A percentile compares a stretch with the other conserved stretches of the same genome.
phyloP scores from a whole-genome alignment of 2,797 vertebrate species.

The Etheostoma perlongum region DNA sequence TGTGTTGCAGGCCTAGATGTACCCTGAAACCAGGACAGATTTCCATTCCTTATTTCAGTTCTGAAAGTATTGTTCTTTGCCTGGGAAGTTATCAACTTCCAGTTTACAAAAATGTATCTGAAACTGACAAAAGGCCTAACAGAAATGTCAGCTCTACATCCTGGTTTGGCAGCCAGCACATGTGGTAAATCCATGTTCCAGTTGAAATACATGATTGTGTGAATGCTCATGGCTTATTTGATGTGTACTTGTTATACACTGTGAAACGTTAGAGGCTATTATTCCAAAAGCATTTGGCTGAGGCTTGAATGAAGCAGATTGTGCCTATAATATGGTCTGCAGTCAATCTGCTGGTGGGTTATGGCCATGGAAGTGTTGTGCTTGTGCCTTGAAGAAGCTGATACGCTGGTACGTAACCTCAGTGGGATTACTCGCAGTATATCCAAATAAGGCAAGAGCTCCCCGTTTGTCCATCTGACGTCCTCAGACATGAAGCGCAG shows the following conservation, averaged over 20 bases:
- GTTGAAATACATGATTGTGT: conserved; percentile 35
- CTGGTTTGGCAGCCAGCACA: conserved; percentile 24
- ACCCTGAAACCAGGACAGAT: conserved; percentile 17
- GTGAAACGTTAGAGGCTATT: conserved; percentile 35
- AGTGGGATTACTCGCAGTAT: conserved; percentile 71
- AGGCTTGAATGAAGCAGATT: conserved; percentile 57
- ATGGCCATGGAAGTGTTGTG: conserved; percentile 65
- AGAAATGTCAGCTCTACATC: conserved; percentile 34
- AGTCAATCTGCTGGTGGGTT: conserved; percentile 61
- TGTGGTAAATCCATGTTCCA: conserved; percentile 15
- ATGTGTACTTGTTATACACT: conserved; percentile 35
- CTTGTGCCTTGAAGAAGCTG: conserved; percentile 61
- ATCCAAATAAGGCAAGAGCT: conserved; percentile 80
- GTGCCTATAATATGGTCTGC: conserved; percentile 59
- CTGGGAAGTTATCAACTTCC: conserved; percentile 12
- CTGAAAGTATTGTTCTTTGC: background rate
- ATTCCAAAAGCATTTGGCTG: conserved; percentile 56
- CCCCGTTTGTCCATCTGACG: conserved; percentile 63
- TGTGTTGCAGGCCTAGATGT: background rate
- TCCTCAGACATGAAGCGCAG: conserved; percentile 62
- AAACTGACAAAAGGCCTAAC: conserved; percentile 34
- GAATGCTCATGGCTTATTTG: conserved; percentile 12
- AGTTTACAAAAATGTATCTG: conserved; percentile 31
- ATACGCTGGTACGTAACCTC: conserved; percentile 74
- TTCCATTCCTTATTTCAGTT: conserved; percentile 46